Conservation (phyloP, 2,113 vertebrate genomes). For the Ceyx melanurus region DNA sequence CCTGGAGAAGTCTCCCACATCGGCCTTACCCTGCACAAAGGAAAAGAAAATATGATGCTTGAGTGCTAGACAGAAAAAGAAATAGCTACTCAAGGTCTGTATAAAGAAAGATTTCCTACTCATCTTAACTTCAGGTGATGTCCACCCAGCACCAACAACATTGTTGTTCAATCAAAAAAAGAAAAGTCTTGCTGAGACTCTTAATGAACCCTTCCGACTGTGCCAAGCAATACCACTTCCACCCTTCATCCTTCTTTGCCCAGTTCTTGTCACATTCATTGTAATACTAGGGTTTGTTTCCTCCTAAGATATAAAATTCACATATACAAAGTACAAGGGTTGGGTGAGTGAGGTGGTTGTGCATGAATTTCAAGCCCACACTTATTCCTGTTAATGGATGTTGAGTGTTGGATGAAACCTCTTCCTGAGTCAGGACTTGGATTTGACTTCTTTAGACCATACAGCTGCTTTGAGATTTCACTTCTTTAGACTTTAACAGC, state of each 20-base stretch:
- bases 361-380: background rate
- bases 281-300: background rate
- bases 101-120: background rate
- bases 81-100: background rate
- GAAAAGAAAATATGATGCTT: background rate
- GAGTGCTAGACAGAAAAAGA: background rate
- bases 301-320: background rate
- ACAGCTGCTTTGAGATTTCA: background rate
- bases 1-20: background rate
- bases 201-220: background rate
- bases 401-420: background rate
- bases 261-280: background rate
- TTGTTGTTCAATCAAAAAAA: background rate
- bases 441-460: background rate
- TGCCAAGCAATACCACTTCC: background rate
- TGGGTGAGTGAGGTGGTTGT: background rate
- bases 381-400: background rate
- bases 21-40: too few species aligned
- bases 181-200: fast-evolving
- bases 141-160: background rate
- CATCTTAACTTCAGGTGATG: background rate
- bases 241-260: background rate
- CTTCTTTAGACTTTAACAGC: background rate
- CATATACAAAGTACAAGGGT: fast-evolving
- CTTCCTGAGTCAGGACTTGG: background rate